Base-by-base conservation (phyloP, 2,888 invertebrate species). In the Frankliniella intonsa region DNA sequence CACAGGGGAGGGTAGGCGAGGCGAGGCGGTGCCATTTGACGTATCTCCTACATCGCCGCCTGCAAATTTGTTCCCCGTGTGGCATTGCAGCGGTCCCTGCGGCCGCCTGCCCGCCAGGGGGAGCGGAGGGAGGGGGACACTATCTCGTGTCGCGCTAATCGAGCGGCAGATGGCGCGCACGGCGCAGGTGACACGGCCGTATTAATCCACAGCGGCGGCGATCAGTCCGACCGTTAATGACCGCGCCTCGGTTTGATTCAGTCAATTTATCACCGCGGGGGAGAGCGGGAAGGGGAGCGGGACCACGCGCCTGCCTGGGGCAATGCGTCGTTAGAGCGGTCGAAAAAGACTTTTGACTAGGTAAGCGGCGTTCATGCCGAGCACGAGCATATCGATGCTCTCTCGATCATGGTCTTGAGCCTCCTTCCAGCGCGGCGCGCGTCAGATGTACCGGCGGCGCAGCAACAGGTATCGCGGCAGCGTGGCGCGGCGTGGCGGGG, bases 111-210 rank as follows among this genome's bases (percentile, higher is more conserved):
- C 55, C 12, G 55, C 55, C 14, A 55, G 55, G 19, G 55, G 62
- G 62, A 62, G 62, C 17, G 62, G n/a, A n/a, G n/a, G 62, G 62
- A 0, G 62, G 19, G 62, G 14, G 62, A 62, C 62, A 62, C 14
- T 62, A 62, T 62, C 62, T 62, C 25, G 69, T 76, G 69, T 22
- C 9, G 69, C 69, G 69, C 69, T 76, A 76, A 76, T 76, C 69
- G 69, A 25, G 22, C 69, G 69, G 22, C 69, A 76, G 69, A 76
- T 76, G 69, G 69, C 69, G 69, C 19, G 55, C 22, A 8, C 10
- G 1, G 62, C 62, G 62, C 62, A 62, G 62, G 62, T 62, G 62
- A 19, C 62, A n/a, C 62, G 19, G 38, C 62, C 7, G 62, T 14
- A 62, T 62, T 62, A 62, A 62, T 62, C n/a, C 62, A n/a, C 62